Percentiles rank a stretch among this genome's conserved stretches.
These are phyloP conservation scores for Choloepus hoffmanni DNA, from an alignment of 2,113 vertebrate species.

Conservation along the genomic window DNA sequence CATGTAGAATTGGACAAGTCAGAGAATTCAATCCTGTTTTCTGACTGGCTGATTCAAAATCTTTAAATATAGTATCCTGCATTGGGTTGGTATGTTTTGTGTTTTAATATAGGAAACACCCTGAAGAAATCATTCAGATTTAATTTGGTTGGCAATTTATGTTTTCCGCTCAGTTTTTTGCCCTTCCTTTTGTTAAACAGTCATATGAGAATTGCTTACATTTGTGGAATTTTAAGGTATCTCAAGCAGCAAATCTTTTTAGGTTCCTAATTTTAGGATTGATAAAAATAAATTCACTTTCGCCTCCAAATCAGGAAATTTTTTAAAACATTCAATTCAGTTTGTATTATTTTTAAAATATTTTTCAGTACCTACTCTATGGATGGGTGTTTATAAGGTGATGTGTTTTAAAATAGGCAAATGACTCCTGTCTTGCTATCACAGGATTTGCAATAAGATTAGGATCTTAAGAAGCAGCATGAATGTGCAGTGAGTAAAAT, in stretches of 20 bases:
- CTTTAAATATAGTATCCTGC: not conserved
- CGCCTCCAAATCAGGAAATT: not conserved
- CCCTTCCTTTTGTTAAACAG: not conserved
- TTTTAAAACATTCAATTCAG: not conserved
- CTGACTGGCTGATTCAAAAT: not conserved
- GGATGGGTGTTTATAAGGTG: not conserved
- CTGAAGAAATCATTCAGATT: not conserved
- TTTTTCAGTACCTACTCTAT: not conserved
- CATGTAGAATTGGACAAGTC: not conserved
- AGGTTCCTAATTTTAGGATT: not conserved
- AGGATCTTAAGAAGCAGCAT: not conserved
- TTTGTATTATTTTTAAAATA: not conserved
- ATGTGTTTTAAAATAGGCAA: not conserved
- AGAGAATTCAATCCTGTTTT: not conserved
- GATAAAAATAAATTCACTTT: slow-evolving; percentile 37
- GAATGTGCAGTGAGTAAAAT: not conserved
- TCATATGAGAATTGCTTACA: not conserved
- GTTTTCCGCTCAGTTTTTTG: not conserved
- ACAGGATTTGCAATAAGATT: not conserved
- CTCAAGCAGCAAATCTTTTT: not conserved
- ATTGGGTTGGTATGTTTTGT: not conserved
- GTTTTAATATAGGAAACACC: not conserved
- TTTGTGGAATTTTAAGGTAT: not conserved
- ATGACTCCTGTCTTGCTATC: not conserved
- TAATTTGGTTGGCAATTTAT: not conserved